Conservation (phyloP, 2,113 vertebrate species). For the Tychaedon coryphoeus region DNA sequence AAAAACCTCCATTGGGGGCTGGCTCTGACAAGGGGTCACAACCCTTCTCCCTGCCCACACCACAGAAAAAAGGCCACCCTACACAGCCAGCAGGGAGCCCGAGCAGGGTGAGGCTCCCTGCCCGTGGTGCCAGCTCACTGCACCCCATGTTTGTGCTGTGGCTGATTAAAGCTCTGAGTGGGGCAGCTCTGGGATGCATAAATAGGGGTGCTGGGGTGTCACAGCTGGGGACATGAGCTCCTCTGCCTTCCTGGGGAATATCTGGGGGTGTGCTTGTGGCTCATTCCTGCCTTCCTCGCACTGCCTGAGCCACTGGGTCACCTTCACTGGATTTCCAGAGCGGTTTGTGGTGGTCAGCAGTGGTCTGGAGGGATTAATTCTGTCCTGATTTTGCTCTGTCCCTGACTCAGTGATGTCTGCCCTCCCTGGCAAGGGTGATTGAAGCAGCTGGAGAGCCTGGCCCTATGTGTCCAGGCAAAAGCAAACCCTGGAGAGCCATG, state of each 20-base stretch:
- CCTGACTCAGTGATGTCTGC: not conserved
- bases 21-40: not conserved
- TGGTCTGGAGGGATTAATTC: not conserved
- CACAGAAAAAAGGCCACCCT: too few species aligned
- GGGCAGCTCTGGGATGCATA: not conserved
- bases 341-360: accelerated
- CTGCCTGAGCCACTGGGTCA: not conserved
- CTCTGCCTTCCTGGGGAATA: not conserved
- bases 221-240: not conserved
- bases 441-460: not conserved
- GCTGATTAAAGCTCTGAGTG: not conserved
- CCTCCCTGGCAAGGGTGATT: not conserved
- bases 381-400: not conserved
- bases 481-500: not conserved
- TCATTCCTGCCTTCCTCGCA: not conserved
- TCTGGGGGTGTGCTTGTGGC: not conserved
- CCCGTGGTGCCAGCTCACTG: not conserved
- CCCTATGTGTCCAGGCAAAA: accelerated
- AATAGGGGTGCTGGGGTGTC: not conserved
- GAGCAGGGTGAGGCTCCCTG: not conserved
- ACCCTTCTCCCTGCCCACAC: not conserved
- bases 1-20: not conserved
- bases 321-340: not conserved
- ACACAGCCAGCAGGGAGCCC: not conserved
- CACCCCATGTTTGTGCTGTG: accelerated